These are phyloP conservation scores for Pluvianellus socialis DNA, from an alignment of 2,113 vertebrate species.

Conservation along the genomic window DNA sequence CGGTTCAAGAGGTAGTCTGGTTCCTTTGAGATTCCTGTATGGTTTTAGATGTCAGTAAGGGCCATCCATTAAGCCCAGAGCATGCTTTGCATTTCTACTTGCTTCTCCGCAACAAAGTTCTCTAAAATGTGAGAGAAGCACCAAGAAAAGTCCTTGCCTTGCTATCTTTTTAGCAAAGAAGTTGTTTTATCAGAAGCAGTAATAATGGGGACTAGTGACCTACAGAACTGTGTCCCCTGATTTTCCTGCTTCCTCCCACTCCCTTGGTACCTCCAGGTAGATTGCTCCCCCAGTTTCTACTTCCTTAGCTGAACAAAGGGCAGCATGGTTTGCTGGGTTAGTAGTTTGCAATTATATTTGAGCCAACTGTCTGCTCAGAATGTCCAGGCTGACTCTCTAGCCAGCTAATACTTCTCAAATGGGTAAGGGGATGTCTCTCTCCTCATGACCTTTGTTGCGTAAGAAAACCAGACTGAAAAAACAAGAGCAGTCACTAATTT, in stretches of 20 bases:
- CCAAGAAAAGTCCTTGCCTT: not conserved
- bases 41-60: not conserved
- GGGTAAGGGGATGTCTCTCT: not conserved
- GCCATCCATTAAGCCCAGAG: not conserved
- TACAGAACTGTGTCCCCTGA: not conserved
- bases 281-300: not conserved
- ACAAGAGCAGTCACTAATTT: not conserved
- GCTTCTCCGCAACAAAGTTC: not conserved
- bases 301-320: not conserved
- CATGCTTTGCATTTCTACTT: not conserved
- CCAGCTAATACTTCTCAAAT: not conserved
- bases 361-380: accelerated
- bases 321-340: not conserved
- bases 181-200: not conserved
- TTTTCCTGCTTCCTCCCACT: not conserved
- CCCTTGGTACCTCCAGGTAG: not conserved
- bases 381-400: not conserved
- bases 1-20: not conserved
- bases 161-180: not conserved
- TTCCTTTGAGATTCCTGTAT: not conserved
- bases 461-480: not conserved
- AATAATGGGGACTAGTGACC: not conserved
- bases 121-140: not conserved
- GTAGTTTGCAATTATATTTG: not conserved
- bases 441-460: not conserved